phyloP scores from a whole-genome alignment of 2,113 vertebrate genomes.

The Drymodes brunneopygia region DNA sequence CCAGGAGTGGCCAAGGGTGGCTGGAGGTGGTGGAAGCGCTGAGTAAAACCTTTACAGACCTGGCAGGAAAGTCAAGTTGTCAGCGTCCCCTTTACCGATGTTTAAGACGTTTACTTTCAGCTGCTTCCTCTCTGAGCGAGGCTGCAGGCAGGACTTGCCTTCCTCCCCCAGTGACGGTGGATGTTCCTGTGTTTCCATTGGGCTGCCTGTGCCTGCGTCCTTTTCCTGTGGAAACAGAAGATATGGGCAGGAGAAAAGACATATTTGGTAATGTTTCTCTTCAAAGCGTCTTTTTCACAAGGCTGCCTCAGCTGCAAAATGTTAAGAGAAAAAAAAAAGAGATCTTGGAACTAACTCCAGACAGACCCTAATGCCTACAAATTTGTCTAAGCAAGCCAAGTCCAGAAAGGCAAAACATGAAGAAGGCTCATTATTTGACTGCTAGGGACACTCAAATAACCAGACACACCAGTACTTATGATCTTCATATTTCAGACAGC shows the following conservation, averaged over 20 bases:
- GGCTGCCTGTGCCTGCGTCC: slow-evolving; percentile 41
- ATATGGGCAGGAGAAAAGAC: slow-evolving; percentile 72
- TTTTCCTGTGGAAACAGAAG: slow-evolving; percentile 78
- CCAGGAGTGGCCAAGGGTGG: background rate
- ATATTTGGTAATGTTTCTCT: slow-evolving; percentile 79
- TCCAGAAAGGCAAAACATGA: slow-evolving; percentile 75
- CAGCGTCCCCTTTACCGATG: background rate
- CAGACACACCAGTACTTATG: slow-evolving; percentile 70
- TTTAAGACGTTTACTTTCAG: background rate
- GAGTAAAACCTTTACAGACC: background rate
- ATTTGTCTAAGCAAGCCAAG: slow-evolving; percentile 74
- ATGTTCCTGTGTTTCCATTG: slow-evolving; percentile 30
- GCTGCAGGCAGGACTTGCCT: slow-evolving; percentile 19
- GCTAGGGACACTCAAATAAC: slow-evolving; percentile 70
- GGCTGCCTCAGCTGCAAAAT: slow-evolving; percentile 75
- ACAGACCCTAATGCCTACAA: slow-evolving; percentile 79
- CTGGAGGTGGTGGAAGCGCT: background rate
- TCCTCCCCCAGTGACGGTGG: background rate
- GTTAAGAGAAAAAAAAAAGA: slow-evolving; percentile 66
- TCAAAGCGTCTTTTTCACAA: slow-evolving; percentile 67
- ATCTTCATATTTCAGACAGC: slow-evolving; percentile 63
- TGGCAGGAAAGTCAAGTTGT: background rate
- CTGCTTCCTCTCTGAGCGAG: slow-evolving; percentile 36
- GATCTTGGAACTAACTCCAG: slow-evolving; percentile 79
- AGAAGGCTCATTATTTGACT: slow-evolving; percentile 74